Evolutionary conservation across 64 coral and sea anemone species (phyloP).

Genomic region (Montipora foliosa): DNA sequence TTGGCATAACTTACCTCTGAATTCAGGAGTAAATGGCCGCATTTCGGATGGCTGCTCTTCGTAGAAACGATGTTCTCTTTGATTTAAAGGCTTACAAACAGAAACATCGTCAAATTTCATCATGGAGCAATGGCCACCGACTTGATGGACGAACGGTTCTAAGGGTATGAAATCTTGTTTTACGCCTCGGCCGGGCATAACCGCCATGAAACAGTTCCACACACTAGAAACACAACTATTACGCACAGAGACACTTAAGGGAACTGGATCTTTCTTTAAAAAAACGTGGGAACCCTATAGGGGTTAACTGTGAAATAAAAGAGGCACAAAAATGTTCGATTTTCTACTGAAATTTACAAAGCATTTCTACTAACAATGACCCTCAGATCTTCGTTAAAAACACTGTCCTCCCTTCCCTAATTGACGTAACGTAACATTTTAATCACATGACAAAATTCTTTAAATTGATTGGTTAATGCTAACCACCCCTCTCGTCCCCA

Average conservation of each 20-base stretch:
- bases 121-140: constrained; percentile 92
- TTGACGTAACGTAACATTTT: background rate
- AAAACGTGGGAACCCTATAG: background rate
- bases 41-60: constrained; percentile 88
- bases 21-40: constrained; percentile 92
- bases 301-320: background rate
- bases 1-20: constrained; percentile 66
- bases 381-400: background rate
- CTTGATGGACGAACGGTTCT: constrained; percentile 98
- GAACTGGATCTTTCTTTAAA: background rate
- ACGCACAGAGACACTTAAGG: too few species aligned
- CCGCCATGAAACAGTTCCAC: constrained; percentile 22
- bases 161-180: constrained; percentile 71
- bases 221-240: background rate
- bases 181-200: constrained; percentile 18
- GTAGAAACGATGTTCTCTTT: constrained; percentile 95
- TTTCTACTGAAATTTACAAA: background rate
- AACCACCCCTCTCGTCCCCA: background rate
- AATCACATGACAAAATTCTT: background rate
- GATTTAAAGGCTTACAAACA: constrained; percentile 90
- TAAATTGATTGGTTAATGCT: constrained; percentile 9
- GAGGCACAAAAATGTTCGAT: background rate
- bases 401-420: background rate
- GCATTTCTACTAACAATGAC: background rate
- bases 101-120: constrained; percentile 95